Conservation (phyloP, 2,113 vertebrate species). For the Tupaia tana region DNA sequence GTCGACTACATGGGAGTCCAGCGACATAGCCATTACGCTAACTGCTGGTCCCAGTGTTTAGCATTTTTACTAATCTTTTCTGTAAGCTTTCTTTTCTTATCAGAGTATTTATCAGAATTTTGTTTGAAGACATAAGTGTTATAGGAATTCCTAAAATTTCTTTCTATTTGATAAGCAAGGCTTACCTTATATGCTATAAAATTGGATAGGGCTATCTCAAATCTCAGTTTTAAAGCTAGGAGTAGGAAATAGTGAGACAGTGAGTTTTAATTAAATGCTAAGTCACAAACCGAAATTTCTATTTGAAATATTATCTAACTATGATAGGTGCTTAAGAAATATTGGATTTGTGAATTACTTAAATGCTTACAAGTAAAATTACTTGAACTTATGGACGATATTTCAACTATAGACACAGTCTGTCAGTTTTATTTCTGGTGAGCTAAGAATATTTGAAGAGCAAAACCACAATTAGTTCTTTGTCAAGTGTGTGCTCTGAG, state of each 20-base stretch:
- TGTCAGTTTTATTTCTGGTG: constrained; percentile 57
- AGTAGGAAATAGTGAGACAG: constrained; percentile 4
- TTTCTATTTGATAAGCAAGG: constrained; percentile 41
- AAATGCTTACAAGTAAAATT: constrained; percentile 57
- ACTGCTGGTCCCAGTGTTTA: not conserved
- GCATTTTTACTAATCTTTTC: constrained; percentile 41
- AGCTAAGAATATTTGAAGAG: constrained; percentile 46
- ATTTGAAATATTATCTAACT: constrained; percentile 46
- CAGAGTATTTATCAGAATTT: constrained; percentile 47
- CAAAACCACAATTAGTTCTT: constrained; percentile 37
- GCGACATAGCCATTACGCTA: too few relatives aligned
- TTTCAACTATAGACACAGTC: not conserved
- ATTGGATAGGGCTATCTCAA: constrained; percentile 54
- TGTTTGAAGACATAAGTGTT: constrained; percentile 25
- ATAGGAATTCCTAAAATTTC: not conserved
- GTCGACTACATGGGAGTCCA: too few relatives aligned
- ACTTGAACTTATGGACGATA: constrained; percentile 38
- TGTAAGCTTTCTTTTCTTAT: constrained; percentile 54
- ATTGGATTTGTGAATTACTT: constrained; percentile 51
- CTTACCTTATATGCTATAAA: constrained; percentile 58
- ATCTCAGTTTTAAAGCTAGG: constrained; percentile 59
- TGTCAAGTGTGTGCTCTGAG: constrained; percentile 36
- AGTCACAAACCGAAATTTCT: constrained; percentile 22
- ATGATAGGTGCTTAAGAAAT: constrained; percentile 40
- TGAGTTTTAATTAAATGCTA: constrained; percentile 64